Conservation (phyloP, 2,797 vertebrate species). For the Thaleichthys pacificus region DNA sequence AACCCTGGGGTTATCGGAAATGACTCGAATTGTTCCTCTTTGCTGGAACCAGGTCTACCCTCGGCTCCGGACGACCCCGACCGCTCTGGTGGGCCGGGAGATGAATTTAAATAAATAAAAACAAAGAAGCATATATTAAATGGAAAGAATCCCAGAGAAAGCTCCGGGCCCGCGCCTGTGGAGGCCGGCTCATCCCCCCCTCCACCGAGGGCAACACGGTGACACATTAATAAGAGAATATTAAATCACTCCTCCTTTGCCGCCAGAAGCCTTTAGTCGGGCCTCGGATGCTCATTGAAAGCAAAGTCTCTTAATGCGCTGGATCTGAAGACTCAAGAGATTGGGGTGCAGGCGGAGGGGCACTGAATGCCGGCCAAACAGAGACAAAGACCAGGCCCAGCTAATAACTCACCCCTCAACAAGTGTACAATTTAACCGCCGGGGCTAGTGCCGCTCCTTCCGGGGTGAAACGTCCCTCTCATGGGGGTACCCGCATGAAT, state of each 20-base stretch:
- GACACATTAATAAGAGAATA: slow-evolving; percentile 64
- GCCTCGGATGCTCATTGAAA: slow-evolving; percentile 43
- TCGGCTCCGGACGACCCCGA: slow-evolving; percentile 40
- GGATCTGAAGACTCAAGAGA: slow-evolving; percentile 39
- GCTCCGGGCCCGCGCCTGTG: slow-evolving; percentile 32
- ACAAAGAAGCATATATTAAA: slow-evolving; percentile 45
- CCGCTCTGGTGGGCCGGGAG: slow-evolving; percentile 23
- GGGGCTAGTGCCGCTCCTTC: not conserved
- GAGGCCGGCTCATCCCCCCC: slow-evolving; percentile 51
- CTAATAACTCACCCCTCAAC: not conserved
- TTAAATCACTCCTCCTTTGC: slow-evolving; percentile 60
- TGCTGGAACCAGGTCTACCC: slow-evolving; percentile 37
- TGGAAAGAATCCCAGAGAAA: slow-evolving; percentile 31
- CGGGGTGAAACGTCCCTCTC: not conserved
- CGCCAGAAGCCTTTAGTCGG: slow-evolving; percentile 49
- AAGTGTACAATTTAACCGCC: not conserved
- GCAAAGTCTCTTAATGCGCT: slow-evolving; percentile 48
- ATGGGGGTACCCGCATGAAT: too few relatives aligned
- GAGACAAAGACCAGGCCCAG: not conserved
- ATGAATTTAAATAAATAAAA: slow-evolving; percentile 53
- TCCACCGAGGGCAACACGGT: slow-evolving; percentile 39
- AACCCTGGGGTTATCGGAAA: slow-evolving; percentile 20
- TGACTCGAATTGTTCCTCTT: slow-evolving; percentile 33
- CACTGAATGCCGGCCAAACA: slow-evolving; percentile 33
- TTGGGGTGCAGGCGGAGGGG: slow-evolving; percentile 1